Conservation (phyloP, 64 coral and sea anemone species). For the Pachyseris speciosa region DNA sequence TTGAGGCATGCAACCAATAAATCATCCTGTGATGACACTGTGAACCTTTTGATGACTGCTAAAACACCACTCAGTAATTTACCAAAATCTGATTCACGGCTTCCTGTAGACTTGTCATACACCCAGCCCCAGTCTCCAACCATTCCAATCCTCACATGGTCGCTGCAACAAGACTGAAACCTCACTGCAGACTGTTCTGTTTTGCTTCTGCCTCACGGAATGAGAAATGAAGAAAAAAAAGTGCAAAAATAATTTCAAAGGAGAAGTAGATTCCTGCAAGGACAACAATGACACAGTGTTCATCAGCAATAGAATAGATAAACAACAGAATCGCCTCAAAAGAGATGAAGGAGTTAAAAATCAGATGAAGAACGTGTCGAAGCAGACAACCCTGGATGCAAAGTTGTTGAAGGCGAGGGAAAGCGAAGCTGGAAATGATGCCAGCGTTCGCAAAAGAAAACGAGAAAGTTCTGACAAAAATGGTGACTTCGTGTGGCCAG, state of each 20-base stretch:
- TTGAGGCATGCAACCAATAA: neutral
- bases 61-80: neutral
- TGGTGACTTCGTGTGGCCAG: neutral
- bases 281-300: neutral
- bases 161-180: conserved; percentile 11
- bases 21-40: neutral
- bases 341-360: neutral
- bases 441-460: conserved; percentile 63
- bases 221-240: neutral
- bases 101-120: neutral
- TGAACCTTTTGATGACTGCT: neutral
- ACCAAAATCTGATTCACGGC: conserved; percentile 13
- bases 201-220: conserved; percentile 48
- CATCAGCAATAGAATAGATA: neutral
- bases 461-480: conserved; percentile 42
- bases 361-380: neutral
- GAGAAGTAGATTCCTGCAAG: neutral
- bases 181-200: conserved; percentile 50
- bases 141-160: conserved; percentile 23
- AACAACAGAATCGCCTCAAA: neutral
- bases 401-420: neutral
- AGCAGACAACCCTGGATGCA: neutral
- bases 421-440: neutral
- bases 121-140: conserved; percentile 36
- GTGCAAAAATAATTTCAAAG: neutral